Base-by-base conservation (phyloP, 2,113 vertebrate genomes). In the Formicarius rufipectus region DNA sequence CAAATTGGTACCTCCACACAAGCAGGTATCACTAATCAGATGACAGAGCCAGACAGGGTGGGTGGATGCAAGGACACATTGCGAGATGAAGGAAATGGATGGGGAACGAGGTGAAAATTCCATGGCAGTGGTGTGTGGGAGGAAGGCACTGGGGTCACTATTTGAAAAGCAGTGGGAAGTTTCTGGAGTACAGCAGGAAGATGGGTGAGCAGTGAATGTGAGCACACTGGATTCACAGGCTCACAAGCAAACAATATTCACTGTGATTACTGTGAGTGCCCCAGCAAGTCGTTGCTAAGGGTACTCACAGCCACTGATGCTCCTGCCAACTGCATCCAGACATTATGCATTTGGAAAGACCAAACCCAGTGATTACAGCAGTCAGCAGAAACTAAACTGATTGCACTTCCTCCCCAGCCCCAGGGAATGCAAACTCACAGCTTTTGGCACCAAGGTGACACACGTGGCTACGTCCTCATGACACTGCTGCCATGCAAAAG, bases 341-440 rank as follows among this genome's bases (percentile, higher is more conserved):
- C 73, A 81, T 56, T 86, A 92, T 22, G 76, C 8, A n/a, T 42
- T 67, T 53, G 44, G 75, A 77, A 92, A 92, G 68, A 71, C 47
- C 60, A 35, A 84, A 69, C 59, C 42, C 47, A 50, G 63, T 15
- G 50, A 94, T 94, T 83, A 86, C 7, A 92, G 69, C 69, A 86
- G 76, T 89, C 94, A 92, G 91, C 83, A 97, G 86, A 95, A 96
- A 89, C 60, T 25, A 21, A 50, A 44, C 47, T 59, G 88, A 83
- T 44, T 86, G 68, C 73, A 42, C 68, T 89, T 95, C 89, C 83
- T 97, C 83, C 91, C 63, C 62, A 78, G 80, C 94, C 68, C 0
- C 0, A 71, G 76, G 91, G 60, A 95, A 95, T 87, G 83, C 89
- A 97, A 93, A 89, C 55, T 67, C 73, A 7, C 14, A 71, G 83